Base-by-base conservation (phyloP, 2,113 vertebrate species). In the Dolichallabes microphthalmus region DNA sequence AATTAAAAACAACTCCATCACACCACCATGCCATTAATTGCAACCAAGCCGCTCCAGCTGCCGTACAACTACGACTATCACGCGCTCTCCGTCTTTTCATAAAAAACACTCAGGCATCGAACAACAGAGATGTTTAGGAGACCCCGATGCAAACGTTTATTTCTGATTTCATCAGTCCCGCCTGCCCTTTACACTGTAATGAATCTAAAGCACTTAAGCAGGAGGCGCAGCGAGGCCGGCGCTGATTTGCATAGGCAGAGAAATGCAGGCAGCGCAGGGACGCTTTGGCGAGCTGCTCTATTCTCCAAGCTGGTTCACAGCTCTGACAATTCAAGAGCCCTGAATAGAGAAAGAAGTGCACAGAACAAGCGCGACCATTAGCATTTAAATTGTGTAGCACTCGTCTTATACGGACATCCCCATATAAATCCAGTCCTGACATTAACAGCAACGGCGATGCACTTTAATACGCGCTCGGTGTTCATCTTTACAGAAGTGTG, bases 71-170 rank as follows among this genome's bases (percentile, higher is more conserved):
- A 84, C 77, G n/a, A 86, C 82, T 61, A 83, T 86, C 57, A 84
- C 76, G 52, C 58, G 45, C 69, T 69, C 61, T 63, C 50, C 53
- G 7, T 88, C 69, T 84, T 82, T 75, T 68, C 68, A 80, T 80
- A 85, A 85, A 85, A 85, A 64, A 78, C 90, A 89, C 83, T 76
- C 39, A 76, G 89, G 91, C 89, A 87, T 90, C 86, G 91, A 87
- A 87, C 90, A 50, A 85, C 82, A 85, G 64, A 87, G 86, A 90
- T 85, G 58, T 86, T 89, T 88, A 86, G 50, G 82, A 88, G 90
- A 91, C 90, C 93, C 90, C 91, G 91, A 92, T 92, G 91, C 92
- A 94, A 93, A 94, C 93, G 94, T 93, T 93, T 85, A 84, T 84
- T 88, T 86, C 83, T 71, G 75, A 88, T 77, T 86, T 88, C 77